These are phyloP conservation scores for Phaetusa simplex DNA, from an alignment of 2,113 vertebrate species.

Conservation along the genomic window DNA sequence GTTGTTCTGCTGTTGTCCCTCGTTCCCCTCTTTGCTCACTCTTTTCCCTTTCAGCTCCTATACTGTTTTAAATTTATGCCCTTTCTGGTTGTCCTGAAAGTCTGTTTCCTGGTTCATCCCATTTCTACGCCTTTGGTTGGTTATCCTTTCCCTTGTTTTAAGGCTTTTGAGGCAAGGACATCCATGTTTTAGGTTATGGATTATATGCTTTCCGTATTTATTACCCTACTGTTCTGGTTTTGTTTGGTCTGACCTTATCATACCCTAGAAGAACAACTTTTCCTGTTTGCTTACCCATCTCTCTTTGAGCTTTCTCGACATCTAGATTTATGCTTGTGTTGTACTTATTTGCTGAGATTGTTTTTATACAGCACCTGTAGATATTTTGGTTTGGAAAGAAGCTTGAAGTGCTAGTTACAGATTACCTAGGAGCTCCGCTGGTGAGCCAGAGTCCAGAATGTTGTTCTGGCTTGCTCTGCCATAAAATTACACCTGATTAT, in stretches of 20 bases:
- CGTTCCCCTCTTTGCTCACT: neutral
- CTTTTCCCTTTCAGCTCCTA: neutral
- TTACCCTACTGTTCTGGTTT: neutral
- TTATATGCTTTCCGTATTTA: neutral
- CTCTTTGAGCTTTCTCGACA: neutral
- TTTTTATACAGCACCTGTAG: neutral
- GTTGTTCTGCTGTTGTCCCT: neutral
- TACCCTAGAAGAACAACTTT: neutral
- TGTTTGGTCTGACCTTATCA: neutral
- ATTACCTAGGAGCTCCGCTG: neutral
- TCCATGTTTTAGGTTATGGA: neutral
- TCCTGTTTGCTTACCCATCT: neutral
- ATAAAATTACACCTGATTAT: neutral
- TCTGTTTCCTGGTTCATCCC: neutral
- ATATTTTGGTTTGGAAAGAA: neutral
- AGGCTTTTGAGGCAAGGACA: neutral
- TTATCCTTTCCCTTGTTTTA: neutral
- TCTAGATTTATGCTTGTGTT: neutral
- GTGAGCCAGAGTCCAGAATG: neutral
- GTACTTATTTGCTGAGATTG: neutral
- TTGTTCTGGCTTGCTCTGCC: neutral
- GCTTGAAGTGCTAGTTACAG: neutral
- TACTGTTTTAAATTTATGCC: neutral
- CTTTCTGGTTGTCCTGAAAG: neutral
- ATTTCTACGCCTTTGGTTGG: neutral